Conservation (phyloP, 2,113 vertebrate species). For the Scomber colias region DNA sequence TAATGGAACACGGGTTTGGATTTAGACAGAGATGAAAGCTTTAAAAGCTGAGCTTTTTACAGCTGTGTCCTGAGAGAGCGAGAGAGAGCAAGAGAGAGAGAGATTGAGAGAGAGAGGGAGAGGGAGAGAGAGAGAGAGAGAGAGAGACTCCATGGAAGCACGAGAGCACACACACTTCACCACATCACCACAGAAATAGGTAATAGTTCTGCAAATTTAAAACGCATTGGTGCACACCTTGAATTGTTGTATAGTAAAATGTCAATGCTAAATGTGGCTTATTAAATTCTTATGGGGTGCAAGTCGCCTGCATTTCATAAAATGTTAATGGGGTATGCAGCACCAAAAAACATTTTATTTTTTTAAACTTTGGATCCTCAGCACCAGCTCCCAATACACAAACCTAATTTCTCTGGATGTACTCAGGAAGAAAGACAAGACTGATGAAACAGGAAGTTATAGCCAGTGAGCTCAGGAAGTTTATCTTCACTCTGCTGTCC, state of each 20-base stretch:
- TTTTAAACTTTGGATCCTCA: slow-evolving; percentile 3
- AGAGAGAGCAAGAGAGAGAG: slow-evolving; percentile 2
- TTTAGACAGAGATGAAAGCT: slow-evolving; percentile 71
- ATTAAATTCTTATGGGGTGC: slow-evolving; percentile 17
- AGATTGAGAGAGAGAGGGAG: slow-evolving; percentile 35
- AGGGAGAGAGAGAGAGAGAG: slow-evolving; percentile 30
- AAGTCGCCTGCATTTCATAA: slow-evolving; percentile 56
- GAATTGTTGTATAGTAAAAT: slow-evolving; percentile 29
- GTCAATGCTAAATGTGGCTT: slow-evolving; percentile 29
- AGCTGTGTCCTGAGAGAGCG: slow-evolving; percentile 54
- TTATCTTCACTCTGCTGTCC: slow-evolving; percentile 39
- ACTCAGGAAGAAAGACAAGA: slow-evolving; percentile 30
- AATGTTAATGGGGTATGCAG: slow-evolving; percentile 34
- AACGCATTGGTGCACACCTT: slow-evolving; percentile 19
- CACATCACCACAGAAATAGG: slow-evolving; percentile 11
- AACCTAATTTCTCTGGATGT: not conserved
- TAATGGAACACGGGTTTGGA: slow-evolving; percentile 69
- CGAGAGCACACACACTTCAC: not conserved
- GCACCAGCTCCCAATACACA: slow-evolving; percentile 8
- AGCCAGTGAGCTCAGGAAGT: slow-evolving; percentile 35
- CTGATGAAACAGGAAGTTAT: slow-evolving; percentile 43
- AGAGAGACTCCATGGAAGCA: slow-evolving; percentile 28
- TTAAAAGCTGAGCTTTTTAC: slow-evolving; percentile 64
- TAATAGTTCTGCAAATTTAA: slow-evolving; percentile 17
- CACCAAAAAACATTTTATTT: slow-evolving; percentile 12